phyloP scores from a whole-genome alignment of 2,113 vertebrate genomes.

The Nansenia antarctica region DNA sequence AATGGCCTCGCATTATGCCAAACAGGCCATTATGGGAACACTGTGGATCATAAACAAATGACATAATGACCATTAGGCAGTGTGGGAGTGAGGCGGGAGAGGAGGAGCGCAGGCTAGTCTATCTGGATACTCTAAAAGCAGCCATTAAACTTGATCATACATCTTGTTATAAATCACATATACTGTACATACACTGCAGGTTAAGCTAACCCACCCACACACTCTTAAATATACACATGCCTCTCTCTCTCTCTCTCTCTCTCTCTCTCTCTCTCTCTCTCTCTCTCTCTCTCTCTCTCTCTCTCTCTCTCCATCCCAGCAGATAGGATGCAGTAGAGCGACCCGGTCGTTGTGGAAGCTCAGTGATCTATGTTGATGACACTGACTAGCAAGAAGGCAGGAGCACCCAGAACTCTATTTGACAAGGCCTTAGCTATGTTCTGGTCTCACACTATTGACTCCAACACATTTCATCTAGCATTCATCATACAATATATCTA shows the following conservation, averaged over 20 bases:
- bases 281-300: slow-evolving; percentile 23
- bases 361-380: slow-evolving; percentile 61
- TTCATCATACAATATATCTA: background rate
- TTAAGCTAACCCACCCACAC: slow-evolving; percentile 19
- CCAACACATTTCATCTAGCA: background rate
- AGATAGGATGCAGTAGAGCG: slow-evolving; percentile 26
- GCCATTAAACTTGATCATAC: slow-evolving; percentile 42
- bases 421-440: slow-evolving; percentile 63
- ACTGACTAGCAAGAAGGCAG: slow-evolving; percentile 42
- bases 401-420: slow-evolving; percentile 55
- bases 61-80: slow-evolving; percentile 55
- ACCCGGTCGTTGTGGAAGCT: slow-evolving; percentile 31
- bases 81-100: slow-evolving; percentile 49
- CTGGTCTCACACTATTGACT: slow-evolving; percentile 49
- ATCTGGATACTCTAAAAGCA: slow-evolving; percentile 50
- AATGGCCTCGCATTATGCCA: slow-evolving; percentile 58
- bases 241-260: background rate
- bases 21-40: slow-evolving; percentile 55
- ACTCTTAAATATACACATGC: background rate
- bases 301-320: background rate
- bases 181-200: slow-evolving; percentile 20
- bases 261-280: background rate
- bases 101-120: slow-evolving; percentile 25
- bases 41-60: slow-evolving; percentile 72
- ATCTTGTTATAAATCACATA: slow-evolving; percentile 51